Percentiles rank a stretch among this genome's conserved stretches.
phyloP scores from a whole-genome alignment of 2,888 invertebrate species.

The Margaritifera margaritifera region DNA sequence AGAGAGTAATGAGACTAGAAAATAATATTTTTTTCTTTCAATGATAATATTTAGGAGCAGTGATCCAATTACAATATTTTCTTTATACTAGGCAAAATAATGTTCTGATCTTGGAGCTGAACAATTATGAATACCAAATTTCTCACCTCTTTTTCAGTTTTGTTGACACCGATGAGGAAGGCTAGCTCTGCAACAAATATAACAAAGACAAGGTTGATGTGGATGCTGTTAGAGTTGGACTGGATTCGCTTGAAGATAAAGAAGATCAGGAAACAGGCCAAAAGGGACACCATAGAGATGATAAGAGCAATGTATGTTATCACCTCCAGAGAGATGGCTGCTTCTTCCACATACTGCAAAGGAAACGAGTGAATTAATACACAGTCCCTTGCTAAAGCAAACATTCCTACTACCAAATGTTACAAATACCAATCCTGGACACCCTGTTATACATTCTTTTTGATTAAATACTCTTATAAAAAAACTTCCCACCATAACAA shows the following conservation, averaged over 20 bases:
- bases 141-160: constrained; percentile 84
- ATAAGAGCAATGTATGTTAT: constrained; percentile 91
- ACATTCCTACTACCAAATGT: not conserved
- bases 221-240: constrained; percentile 91
- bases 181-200: constrained; percentile 89
- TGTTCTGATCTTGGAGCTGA: too few species aligned
- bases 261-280: constrained; percentile 85
- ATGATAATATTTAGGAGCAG: too few species aligned
- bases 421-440: not conserved
- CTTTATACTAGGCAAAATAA: too few species aligned
- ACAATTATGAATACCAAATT: not conserved
- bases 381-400: not conserved
- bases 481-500: too few species aligned
- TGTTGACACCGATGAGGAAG: constrained; percentile 90
- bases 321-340: constrained; percentile 49
- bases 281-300: constrained; percentile 85
- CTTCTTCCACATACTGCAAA: constrained; percentile 55
- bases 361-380: not conserved
- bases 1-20: too few species aligned
- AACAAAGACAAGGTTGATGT: constrained; percentile 93
- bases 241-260: constrained; percentile 78
- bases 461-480: not conserved
- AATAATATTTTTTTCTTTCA: too few species aligned
- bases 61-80: too few species aligned
- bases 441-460: not conserved